phyloP scores from a whole-genome alignment of 2,888 invertebrate species.

The Pristionchus entomophagus region DNA sequence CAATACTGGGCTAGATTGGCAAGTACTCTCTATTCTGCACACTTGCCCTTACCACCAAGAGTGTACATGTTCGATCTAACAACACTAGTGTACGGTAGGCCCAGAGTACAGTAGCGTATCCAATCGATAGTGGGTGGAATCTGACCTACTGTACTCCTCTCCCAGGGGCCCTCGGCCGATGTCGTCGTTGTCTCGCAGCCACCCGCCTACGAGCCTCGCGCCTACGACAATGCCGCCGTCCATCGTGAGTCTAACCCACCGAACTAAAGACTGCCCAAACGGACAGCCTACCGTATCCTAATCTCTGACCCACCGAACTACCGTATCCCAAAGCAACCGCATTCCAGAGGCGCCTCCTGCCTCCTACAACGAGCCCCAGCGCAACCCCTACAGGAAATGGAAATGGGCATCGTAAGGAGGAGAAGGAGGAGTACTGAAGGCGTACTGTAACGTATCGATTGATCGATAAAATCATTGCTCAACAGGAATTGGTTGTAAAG shows the following conservation, averaged over 20 bases:
- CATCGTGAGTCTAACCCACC: slow-evolving; percentile 27
- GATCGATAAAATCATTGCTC: slow-evolving; percentile 6
- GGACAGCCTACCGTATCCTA: too few relatives aligned
- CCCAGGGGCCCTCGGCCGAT: slow-evolving; percentile 22
- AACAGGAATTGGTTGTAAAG: background rate
- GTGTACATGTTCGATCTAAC: too few relatives aligned
- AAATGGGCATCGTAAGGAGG: slow-evolving; percentile 58
- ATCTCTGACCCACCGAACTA: background rate
- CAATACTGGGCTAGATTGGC: background rate
- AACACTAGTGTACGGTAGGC: too few relatives aligned
- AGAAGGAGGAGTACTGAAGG: background rate
- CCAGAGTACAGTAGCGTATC: background rate
- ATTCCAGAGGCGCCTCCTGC: slow-evolving; percentile 17
- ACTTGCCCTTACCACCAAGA: too few relatives aligned
- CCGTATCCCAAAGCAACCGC: background rate
- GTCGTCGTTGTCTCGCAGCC: slow-evolving; percentile 50
- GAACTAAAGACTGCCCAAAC: too few relatives aligned
- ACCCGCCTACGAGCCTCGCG: slow-evolving; percentile 49
- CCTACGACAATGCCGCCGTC: slow-evolving; percentile 37
- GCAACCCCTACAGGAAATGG: slow-evolving; percentile 65
- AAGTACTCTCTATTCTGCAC: too few relatives aligned
- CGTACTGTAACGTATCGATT: background rate
- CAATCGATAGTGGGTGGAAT: background rate
- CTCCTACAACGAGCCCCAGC: slow-evolving; percentile 52
- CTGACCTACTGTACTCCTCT: background rate